Conservation (phyloP, 2,888 invertebrate genomes). For the Meloe dianella region DNA sequence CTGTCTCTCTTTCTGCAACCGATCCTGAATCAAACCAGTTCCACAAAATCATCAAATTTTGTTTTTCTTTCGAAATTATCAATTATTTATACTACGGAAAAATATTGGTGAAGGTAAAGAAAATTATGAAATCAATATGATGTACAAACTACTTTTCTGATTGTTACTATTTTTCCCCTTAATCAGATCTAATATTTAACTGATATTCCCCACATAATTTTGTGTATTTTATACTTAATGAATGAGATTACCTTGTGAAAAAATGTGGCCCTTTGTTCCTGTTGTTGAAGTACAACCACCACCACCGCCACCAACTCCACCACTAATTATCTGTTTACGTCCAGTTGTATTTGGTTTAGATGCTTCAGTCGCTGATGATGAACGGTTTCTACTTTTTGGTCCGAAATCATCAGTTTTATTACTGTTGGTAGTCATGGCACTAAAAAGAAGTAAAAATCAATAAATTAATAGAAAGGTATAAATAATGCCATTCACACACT, state of each 20-base stretch:
- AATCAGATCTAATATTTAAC: no score
- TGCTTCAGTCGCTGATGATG: conserved; percentile 75
- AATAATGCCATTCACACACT: no score
- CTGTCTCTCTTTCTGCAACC: no score
- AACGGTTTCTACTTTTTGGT: conserved; percentile 70
- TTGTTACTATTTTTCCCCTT: conserved; percentile 13
- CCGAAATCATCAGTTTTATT: conserved; percentile 69
- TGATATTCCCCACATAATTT: no score
- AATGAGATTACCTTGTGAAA: conserved; percentile 41
- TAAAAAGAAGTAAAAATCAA: no score
- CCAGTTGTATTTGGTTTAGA: conserved; percentile 70
- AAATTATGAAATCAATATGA: not conserved
- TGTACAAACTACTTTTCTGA: not conserved
- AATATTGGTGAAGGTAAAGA: not conserved
- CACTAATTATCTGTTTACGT: conserved; percentile 58
- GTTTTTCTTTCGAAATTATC: not conserved
- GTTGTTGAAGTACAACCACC: not conserved
- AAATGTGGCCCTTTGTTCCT: conserved; percentile 32
- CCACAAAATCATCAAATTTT: conserved; percentile 6
- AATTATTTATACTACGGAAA: conserved; percentile 6
- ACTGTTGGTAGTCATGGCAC: conserved; percentile 73
- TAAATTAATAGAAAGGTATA: no score
- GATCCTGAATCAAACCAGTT: not conserved
- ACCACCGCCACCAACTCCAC: conserved; percentile 6
- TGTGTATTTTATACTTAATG: no score